These are phyloP conservation scores for Nerophis lumbriciformis DNA, from an alignment of 2,113 vertebrate genomes.

Conservation along the genomic window DNA sequence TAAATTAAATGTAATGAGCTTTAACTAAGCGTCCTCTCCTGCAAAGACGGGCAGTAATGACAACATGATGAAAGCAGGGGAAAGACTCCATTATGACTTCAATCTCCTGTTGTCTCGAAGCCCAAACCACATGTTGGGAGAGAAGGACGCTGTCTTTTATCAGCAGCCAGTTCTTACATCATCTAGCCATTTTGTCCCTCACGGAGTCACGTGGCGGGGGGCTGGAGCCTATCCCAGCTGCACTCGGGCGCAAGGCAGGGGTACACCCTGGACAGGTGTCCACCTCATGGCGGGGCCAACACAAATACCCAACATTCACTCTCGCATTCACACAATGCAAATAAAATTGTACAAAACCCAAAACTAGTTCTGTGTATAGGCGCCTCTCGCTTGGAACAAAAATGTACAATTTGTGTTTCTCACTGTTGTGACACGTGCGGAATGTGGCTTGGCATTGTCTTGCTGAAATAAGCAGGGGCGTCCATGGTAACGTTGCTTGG, in stretches of 20 bases:
- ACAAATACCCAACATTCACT: too few species aligned
- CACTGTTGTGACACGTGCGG: too few species aligned
- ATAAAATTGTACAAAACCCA: not conserved
- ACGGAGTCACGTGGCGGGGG: too few species aligned
- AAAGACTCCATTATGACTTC: constrained; percentile 35
- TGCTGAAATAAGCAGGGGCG: too few species aligned
- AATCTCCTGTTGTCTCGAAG: constrained; percentile 24
- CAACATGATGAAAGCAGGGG: constrained; percentile 36
- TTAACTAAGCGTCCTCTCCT: constrained; percentile 20
- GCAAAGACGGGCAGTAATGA: constrained; percentile 38
- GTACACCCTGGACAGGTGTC: too few species aligned
- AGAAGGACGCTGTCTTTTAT: constrained; percentile 41
- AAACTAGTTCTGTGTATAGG: not conserved
- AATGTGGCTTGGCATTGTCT: too few species aligned
- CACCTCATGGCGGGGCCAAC: too few species aligned
- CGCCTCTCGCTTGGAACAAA: constrained; percentile 12
- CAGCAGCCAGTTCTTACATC: constrained; percentile 51
- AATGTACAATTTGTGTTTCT: too few species aligned
- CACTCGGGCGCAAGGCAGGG: too few species aligned
- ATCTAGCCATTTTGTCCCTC: not conserved
- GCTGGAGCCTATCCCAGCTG: too few species aligned
- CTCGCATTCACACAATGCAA: not conserved
- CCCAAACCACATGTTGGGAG: constrained; percentile 56
- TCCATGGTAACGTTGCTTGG: too few species aligned
- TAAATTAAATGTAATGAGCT: constrained; percentile 30